Evolutionary conservation across 2,113 vertebrate genomes (phyloP), one percentile per base, ranked within the genome.

Genomic region (Triplophysa dalaica): DNA sequence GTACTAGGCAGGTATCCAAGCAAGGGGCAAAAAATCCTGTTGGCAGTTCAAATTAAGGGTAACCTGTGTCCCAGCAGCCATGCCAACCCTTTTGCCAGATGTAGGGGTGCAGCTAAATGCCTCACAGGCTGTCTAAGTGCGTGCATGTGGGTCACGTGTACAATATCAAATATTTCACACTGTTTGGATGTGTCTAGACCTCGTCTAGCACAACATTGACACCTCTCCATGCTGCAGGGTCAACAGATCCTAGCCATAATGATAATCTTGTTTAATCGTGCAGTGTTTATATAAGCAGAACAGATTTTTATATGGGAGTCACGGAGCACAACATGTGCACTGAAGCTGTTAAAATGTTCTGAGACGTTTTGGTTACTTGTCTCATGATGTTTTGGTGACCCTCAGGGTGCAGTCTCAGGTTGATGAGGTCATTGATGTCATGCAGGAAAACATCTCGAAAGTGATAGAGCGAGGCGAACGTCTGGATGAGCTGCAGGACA

Each of bases 371-470:
- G 33, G 22, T 54, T 10, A 48, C 65, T 24, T 19, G 24, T 45
- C 48, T 67, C 24, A 81, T n/a, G 74, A 8, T 63, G 3, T 6
- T 4, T 26, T 78, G 79, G 80, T 85, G 48, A 78, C 80, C 67
- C 79, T 73, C 85, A 99, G 98, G 84, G 97, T 98, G 85, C 98
- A 99, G 92, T 98, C 96, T 85, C 98, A 99, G 89, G 96, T 99
- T 77, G 98, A 98, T 5, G 98, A 99, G 90, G 98, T 99, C 82
- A 99, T 99, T 16, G 97, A 98, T 2, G 98, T 99, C 83, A 99
- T 99, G 98, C 98, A 99, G 93, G 98, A 99, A 90, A 99, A 99
- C 91, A 99, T 99, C 91, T 98, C 97, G 10, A 98, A 98, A 90
- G 98, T 99, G 90, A 99, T 98, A 17, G 98, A 98, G 86, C 93